These are phyloP conservation scores for Pachymerium ferrugineum DNA, from an alignment of 2,888 invertebrate species.

Conservation along the genomic window DNA sequence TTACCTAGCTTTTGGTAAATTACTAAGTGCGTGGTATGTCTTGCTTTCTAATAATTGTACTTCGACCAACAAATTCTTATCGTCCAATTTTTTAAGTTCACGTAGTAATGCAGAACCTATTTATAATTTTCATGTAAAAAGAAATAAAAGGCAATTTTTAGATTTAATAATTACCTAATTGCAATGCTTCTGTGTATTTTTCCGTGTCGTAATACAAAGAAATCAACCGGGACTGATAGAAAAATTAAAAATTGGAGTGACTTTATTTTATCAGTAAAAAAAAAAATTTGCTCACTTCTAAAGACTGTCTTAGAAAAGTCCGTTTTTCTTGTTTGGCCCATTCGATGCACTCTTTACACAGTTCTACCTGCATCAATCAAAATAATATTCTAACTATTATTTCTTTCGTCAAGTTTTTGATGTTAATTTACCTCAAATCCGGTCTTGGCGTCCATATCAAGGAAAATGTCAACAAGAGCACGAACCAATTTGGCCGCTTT, in stretches of 20 bases:
- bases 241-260: neutral
- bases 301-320: conserved; percentile 90
- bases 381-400: neutral
- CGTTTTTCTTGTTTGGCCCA: conserved; percentile 98
- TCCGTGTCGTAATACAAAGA: conserved; percentile 90
- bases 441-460: conserved; percentile 93
- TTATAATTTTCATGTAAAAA: neutral
- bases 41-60: conserved; percentile 97
- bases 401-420: neutral
- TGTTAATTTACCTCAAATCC: conserved; percentile 69
- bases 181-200: conserved; percentile 79
- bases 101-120: conserved; percentile 69
- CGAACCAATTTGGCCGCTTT: conserved; percentile 98
- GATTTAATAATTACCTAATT: conserved; percentile 55
- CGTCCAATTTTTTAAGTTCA: conserved; percentile 97
- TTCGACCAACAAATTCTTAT: conserved; percentile 96
- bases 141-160: neutral
- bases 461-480: conserved; percentile 91
- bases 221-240: conserved; percentile 70
- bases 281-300: conserved; percentile 67
- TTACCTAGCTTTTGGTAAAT: conserved; percentile 77
- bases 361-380: conserved; percentile 47
- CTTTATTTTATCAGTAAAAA: neutral
- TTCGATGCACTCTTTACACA: conserved; percentile 86
- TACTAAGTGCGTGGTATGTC: conserved; percentile 95